Evolutionary conservation across 1,140 invertebrate species (phyloP), one percentile per base, ranked within the genome.

Genomic region (Pentalonia nigronervosa): DNA sequence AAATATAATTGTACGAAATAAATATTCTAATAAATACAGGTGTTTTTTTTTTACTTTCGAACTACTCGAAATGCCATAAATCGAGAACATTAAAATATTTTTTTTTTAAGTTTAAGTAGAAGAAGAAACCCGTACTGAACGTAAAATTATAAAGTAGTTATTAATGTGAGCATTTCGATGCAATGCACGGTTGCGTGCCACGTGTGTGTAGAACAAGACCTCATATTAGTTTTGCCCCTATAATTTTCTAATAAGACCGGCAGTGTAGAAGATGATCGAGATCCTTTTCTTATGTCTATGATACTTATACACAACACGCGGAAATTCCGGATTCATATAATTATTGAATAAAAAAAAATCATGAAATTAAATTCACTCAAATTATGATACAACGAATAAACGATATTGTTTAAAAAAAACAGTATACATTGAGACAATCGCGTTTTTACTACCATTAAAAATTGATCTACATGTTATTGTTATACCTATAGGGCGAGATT

Each of bases 61-160:
- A 89, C 50, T 89, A 6, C 34, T 56, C 48, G 23, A 56, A 41
- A 56, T 89, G 50, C 50, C 50, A 89, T 89, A 89, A 56, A 89
- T 89, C 88, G 88, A 56, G 88, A 89, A 89, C 88, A 56, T 89
- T 36, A 89, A 89, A 53, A 89, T 41, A n/a, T 89, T 53, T 20
- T 88, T 36, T 88, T 88, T 56, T 56, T 56, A n/a, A 76, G 30
- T 76, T 76, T n/a, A n/a, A 76, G 60, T 25, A 47, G 6, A 47
- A 86, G 48, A 56, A 87, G 45, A n/a, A 89, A 89, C 88, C 88
- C 88, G 88, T 89, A 89, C 41, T 89, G 88, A 56, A 89, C 88
- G 88, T 89, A 56, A 89, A 89, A 56, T 56, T 89, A 89, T 89
- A 89, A 89, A 89, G 88, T 89, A 89, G 88, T 89, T 89, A 89